These are phyloP conservation scores for Anas acuta DNA, from an alignment of 2,797 vertebrate genomes.

Conservation along the genomic window DNA sequence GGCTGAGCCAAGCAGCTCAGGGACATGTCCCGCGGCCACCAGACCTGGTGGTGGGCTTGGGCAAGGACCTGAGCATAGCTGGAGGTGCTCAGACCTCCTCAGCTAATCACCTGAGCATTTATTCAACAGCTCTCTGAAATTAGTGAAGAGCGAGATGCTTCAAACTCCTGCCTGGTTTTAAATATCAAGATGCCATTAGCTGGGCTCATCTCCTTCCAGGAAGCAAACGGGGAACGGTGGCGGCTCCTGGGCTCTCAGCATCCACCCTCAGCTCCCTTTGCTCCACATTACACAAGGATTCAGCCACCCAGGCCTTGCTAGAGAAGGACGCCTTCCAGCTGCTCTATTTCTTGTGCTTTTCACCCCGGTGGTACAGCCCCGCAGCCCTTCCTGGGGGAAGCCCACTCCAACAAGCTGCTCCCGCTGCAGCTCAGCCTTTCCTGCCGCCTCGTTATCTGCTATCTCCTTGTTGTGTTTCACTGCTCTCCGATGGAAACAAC, in stretches of 20 bases:
- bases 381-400: background rate
- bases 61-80: background rate
- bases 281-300: background rate
- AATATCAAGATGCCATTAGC: constrained; percentile 61
- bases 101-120: background rate
- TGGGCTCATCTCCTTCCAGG: background rate
- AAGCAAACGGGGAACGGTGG: background rate
- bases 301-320: no score
- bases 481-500: background rate
- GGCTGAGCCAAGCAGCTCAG: background rate
- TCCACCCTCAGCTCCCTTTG: background rate
- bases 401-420: background rate
- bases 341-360: fast-evolving
- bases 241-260: background rate
- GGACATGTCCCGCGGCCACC: background rate
- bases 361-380: background rate
- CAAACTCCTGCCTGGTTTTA: constrained; percentile 24
- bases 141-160: background rate
- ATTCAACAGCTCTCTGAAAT: constrained; percentile 28
- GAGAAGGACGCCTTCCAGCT: background rate
- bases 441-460: background rate
- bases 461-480: background rate
- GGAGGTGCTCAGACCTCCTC: background rate
- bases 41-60: background rate
- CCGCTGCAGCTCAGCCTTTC: background rate